Percentiles rank a stretch among this genome's conserved stretches.
Conservation (phyloP, 2,888 invertebrate species). For the Hipparchia semele region DNA sequence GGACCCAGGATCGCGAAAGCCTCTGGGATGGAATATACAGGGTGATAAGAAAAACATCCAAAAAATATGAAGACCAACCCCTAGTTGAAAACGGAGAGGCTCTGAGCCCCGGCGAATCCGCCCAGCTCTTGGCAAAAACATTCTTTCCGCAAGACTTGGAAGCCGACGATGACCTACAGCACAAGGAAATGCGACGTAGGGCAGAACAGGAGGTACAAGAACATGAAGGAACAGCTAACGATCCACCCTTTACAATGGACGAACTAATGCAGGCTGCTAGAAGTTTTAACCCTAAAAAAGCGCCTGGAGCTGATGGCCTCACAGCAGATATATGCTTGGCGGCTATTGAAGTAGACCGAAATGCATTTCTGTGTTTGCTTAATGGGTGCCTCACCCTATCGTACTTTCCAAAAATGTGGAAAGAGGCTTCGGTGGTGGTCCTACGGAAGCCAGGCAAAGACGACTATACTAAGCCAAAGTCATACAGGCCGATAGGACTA, state of each 20-base stretch:
- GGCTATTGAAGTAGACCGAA: background rate
- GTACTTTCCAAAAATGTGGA: background rate
- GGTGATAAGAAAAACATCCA: too few relatives aligned
- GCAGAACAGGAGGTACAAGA: background rate
- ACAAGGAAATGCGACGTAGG: background rate
- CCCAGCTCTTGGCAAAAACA: background rate
- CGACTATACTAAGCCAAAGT: too few relatives aligned
- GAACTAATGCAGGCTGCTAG: background rate
- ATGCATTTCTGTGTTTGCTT: background rate
- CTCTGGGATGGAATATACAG: background rate
- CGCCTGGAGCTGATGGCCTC: constrained; percentile 34
- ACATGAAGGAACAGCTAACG: background rate
- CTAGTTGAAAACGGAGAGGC: background rate
- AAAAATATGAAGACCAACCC: too few relatives aligned
- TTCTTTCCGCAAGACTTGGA: background rate
- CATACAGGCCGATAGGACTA: too few relatives aligned
- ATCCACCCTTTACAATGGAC: background rate
- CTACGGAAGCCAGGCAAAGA: background rate
- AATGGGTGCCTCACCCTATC: background rate
- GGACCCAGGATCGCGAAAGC: background rate
- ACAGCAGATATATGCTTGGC: constrained; percentile 16
- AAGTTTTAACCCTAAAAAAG: constrained; percentile 31
- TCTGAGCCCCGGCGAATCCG: background rate
- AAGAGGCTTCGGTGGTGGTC: constrained; percentile 21
- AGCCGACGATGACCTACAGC: background rate